Percentiles rank a stretch among this genome's conserved stretches.
Conservation (phyloP, 2,888 invertebrate genomes). For the Yponomeuta plumbellus region DNA sequence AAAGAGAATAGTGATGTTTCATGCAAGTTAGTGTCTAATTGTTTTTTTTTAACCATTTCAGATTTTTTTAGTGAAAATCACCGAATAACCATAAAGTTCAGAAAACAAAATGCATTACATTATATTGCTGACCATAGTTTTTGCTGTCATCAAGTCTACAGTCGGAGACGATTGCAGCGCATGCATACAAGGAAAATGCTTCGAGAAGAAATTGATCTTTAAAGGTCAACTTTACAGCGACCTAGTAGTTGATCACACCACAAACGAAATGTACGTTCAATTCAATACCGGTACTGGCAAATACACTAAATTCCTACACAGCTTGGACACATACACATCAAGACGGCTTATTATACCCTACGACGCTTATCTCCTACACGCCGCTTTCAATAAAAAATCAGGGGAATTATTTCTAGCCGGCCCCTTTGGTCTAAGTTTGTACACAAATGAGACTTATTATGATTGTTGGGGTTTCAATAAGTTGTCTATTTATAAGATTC, state of each 20-base stretch:
- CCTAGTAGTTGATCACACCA: neutral
- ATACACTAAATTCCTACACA: too few species aligned
- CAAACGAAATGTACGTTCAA: slow-evolving; percentile 7
- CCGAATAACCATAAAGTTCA: too few species aligned
- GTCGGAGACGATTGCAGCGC: neutral
- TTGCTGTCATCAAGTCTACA: neutral
- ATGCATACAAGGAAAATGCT: neutral
- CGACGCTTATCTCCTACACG: neutral
- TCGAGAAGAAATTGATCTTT: neutral
- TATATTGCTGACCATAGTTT: neutral
- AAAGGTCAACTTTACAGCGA: neutral
- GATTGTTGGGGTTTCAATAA: neutral
- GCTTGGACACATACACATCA: too few species aligned
- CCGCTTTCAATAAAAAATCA: neutral
- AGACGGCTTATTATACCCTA: neutral
- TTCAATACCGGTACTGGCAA: too few species aligned
- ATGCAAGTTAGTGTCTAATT: too few species aligned
- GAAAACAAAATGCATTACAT: too few species aligned
- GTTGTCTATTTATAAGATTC: neutral
- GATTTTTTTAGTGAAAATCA: too few species aligned
- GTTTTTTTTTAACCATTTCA: too few species aligned
- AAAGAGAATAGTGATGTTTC: too few species aligned
- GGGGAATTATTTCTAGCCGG: neutral
- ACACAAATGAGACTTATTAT: neutral
- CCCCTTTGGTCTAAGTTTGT: neutral